Conservation (phyloP, 2,113 vertebrate genomes). For the Campylomormyrus numenius region DNA sequence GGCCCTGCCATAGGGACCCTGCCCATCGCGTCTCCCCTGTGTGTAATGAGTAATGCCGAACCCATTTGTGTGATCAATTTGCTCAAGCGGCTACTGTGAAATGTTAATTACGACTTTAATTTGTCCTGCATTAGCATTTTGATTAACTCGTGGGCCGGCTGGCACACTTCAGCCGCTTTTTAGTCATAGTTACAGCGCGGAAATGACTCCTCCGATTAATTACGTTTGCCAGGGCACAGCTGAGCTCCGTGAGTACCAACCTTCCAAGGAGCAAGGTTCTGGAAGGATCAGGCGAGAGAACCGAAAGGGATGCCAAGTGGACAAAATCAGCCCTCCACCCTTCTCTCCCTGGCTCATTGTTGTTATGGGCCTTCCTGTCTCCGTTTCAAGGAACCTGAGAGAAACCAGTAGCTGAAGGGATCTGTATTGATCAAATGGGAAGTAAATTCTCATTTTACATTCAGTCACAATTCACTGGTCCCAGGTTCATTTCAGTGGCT, state of each 20-base stretch:
- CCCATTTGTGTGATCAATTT: constrained; percentile 85
- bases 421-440: neutral
- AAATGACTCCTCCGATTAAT: constrained; percentile 91
- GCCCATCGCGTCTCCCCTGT: neutral
- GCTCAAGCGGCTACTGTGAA: constrained; percentile 91
- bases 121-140: constrained; percentile 95
- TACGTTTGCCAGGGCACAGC: constrained; percentile 86
- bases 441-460: neutral
- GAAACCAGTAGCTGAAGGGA: neutral
- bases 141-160: constrained; percentile 84
- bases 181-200: constrained; percentile 82
- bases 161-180: constrained; percentile 78
- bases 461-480: neutral
- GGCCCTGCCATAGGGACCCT: neutral
- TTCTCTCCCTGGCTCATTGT: neutral
- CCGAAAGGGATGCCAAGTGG: constrained; percentile 24
- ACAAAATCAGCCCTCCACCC: neutral
- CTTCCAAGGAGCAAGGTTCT: constrained; percentile 58
- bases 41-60: constrained; percentile 76
- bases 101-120: constrained; percentile 97
- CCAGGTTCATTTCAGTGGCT: neutral
- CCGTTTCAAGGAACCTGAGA: neutral
- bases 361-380: neutral
- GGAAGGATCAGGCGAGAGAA: constrained; percentile 72
- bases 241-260: constrained; percentile 84